Evolutionary conservation across 2,113 vertebrate genomes (phyloP).

Genomic region (Caranx melampygus): DNA sequence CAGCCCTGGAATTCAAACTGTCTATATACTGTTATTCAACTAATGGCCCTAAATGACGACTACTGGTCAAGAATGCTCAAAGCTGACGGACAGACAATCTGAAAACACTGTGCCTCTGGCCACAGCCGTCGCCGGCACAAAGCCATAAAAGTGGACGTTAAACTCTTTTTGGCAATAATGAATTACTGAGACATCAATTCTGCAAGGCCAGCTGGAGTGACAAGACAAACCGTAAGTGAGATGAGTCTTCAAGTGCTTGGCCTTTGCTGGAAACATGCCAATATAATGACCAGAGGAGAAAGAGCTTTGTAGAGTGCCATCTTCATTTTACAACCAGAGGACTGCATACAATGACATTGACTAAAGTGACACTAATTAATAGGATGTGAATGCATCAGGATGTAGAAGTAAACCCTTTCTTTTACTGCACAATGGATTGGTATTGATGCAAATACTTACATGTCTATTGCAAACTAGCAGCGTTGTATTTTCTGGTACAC

Average conservation of each 20-base stretch:
- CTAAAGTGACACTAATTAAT: constrained; percentile 3
- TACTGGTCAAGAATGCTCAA: no score
- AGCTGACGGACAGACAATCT: no score
- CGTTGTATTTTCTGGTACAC: background rate
- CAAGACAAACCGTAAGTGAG: constrained; percentile 1
- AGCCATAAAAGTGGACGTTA: background rate
- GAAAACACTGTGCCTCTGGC: no score
- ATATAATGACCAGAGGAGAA: constrained; percentile 38
- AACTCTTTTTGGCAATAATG: constrained; percentile 20
- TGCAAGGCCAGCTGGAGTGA: constrained; percentile 39
- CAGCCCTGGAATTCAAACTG: no score
- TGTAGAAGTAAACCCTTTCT: background rate
- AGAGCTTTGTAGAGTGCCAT: background rate
- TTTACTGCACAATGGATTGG: no score
- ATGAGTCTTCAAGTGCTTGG: constrained; percentile 8
- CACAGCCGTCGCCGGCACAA: no score
- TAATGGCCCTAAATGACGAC: no score
- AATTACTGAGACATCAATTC: constrained; percentile 35
- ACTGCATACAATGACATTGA: background rate
- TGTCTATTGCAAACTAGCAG: background rate
- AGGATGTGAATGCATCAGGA: background rate
- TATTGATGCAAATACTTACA: background rate
- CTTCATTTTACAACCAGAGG: constrained; percentile 31
- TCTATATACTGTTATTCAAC: no score
- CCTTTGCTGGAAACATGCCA: constrained; percentile 12